Evolutionary conservation across 2,797 vertebrate genomes (phyloP).

Genomic region (Ispidina picta): DNA sequence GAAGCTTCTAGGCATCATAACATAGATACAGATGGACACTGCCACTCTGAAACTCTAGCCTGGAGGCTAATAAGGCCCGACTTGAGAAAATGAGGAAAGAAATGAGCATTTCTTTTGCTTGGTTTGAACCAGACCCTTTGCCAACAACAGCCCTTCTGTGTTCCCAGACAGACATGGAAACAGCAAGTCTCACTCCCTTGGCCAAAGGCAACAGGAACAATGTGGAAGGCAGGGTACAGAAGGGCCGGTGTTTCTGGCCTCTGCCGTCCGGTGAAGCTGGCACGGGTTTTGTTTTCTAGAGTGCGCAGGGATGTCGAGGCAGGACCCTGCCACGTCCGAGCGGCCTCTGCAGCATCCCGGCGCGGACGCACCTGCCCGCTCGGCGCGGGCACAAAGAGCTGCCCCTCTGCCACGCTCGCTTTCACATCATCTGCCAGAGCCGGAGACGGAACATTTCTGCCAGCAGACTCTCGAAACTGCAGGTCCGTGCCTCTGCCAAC

Average conservation of each 20-base stretch:
- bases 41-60: neutral
- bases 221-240: neutral
- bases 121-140: neutral
- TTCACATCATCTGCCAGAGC: neutral
- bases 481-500: neutral
- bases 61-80: neutral
- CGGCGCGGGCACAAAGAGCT: neutral
- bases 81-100: neutral
- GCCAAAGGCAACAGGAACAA: neutral
- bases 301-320: accelerated
- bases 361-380: neutral
- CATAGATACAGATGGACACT: neutral
- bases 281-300: neutral
- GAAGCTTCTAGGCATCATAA: neutral
- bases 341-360: neutral
- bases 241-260: neutral
- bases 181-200: accelerated
- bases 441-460: neutral
- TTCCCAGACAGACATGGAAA: neutral
- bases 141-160: neutral
- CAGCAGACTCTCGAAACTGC: neutral
- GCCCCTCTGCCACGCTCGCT: neutral
- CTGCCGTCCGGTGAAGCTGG: neutral
- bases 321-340: neutral
- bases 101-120: neutral